phyloP scores from a whole-genome alignment of 2,113 vertebrate species.

The Promerops cafer region DNA sequence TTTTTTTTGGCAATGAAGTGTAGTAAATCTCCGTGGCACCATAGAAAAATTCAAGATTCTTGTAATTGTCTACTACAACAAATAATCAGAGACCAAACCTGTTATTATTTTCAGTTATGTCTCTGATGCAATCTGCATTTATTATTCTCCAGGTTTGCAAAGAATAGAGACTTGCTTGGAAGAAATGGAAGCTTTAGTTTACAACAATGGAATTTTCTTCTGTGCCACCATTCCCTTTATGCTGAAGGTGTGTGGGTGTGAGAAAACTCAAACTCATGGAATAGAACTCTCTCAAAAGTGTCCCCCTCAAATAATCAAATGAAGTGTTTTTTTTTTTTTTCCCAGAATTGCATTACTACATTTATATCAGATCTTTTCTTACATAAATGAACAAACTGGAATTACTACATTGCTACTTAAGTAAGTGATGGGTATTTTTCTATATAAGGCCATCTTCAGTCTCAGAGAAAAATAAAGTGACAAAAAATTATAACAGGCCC shows the following conservation, averaged over 20 bases:
- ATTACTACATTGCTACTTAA: background rate
- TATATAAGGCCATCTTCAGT: background rate
- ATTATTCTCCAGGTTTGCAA: background rate
- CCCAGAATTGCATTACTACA: background rate
- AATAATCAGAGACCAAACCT: constrained; percentile 37
- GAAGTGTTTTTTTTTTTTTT: background rate
- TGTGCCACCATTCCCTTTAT: background rate
- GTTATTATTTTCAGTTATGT: background rate
- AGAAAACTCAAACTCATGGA: background rate
- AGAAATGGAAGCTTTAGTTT: background rate
- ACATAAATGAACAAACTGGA: background rate
- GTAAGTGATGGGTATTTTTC: background rate
- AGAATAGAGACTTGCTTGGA: background rate
- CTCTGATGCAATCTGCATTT: constrained; percentile 38
- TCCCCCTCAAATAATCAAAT: background rate
- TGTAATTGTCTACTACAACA: background rate
- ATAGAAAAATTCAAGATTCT: background rate
- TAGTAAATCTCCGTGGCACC: background rate
- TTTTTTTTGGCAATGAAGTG: background rate
- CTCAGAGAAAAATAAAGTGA: background rate
- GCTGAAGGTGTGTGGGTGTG: background rate
- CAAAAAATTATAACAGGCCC: background rate
- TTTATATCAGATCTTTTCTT: background rate
- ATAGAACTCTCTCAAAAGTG: background rate
- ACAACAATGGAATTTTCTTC: background rate